Conservation (phyloP, 2,797 vertebrate genomes). For the Falco novaeseelandiae region DNA sequence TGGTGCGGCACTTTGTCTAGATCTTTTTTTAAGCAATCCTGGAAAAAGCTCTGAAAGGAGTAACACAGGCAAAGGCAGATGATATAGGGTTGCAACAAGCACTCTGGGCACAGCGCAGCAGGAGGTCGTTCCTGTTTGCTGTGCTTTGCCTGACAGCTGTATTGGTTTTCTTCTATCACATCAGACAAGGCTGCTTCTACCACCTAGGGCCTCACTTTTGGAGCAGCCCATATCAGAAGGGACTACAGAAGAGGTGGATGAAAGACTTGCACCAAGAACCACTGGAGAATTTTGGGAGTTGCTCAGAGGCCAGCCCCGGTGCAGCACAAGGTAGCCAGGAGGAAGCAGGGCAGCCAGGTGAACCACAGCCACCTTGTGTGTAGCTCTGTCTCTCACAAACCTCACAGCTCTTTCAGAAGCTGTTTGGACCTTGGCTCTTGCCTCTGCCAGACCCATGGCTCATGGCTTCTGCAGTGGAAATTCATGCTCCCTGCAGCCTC, state of each 20-base stretch:
- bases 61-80: accelerated
- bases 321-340: accelerated
- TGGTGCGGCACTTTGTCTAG: background rate
- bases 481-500: background rate
- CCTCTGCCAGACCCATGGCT: background rate
- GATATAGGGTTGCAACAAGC: accelerated
- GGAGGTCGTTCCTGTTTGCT: background rate
- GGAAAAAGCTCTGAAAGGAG: background rate
- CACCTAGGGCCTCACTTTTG: background rate
- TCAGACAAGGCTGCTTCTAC: background rate
- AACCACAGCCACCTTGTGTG: background rate
- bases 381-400: background rate
- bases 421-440: background rate
- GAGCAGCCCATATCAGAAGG: background rate
- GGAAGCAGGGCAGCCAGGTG: background rate
- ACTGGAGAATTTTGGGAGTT: background rate
- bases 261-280: background rate
- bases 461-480: background rate
- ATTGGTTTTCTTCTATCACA: background rate
- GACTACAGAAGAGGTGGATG: background rate
- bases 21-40: background rate
- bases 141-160: background rate
- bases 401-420: background rate
- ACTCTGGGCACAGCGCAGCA: background rate
- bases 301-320: background rate